Percentiles rank a stretch among this genome's conserved stretches.
Evolutionary conservation across 1,140 invertebrate genomes (phyloP).

Genomic region (Apis florea): DNA sequence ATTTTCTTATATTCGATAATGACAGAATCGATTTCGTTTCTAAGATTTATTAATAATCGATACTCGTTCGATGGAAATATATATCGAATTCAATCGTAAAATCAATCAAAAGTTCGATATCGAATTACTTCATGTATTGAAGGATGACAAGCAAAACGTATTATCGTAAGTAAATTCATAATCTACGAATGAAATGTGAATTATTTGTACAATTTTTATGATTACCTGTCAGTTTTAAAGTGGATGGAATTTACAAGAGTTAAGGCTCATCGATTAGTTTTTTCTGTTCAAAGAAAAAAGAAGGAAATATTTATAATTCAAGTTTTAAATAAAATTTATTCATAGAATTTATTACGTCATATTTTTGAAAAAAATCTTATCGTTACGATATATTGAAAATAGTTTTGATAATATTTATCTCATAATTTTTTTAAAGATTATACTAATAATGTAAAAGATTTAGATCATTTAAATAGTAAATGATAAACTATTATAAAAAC

Average conservation of each 20-base stretch:
- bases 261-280: constrained; percentile 19
- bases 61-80: neutral
- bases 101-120: neutral
- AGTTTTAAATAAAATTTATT: neutral
- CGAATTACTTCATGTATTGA: neutral
- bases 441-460: neutral
- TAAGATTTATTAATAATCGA: neutral
- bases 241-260: constrained; percentile 14
- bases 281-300: no score
- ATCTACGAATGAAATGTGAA: constrained; percentile 30
- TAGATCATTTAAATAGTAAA: neutral
- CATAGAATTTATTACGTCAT: no score
- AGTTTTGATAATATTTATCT: neutral
- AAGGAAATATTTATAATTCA: no score
- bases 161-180: constrained; percentile 6
- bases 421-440: neutral
- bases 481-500: neutral
- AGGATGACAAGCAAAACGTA: constrained; percentile 18
- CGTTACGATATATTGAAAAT: neutral
- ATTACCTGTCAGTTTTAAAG: constrained; percentile 29
- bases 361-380: neutral
- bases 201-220: constrained; percentile 47
- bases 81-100: neutral
- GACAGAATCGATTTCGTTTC: neutral
- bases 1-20: neutral